Evolutionary conservation across 1,140 invertebrate species (phyloP).

Genomic region (Sinella curviseta): DNA sequence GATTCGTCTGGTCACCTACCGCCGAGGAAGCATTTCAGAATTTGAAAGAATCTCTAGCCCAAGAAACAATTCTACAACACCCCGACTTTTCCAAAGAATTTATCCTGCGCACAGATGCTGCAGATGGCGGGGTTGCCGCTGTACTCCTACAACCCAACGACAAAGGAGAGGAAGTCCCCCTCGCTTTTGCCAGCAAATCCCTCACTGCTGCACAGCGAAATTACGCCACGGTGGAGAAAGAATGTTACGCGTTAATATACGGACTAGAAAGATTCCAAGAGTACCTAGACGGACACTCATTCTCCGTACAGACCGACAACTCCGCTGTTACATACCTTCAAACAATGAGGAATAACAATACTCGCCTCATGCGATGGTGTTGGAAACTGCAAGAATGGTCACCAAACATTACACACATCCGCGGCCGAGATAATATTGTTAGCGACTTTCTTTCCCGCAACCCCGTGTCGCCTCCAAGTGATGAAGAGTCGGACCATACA

Average conservation of each 20-base stretch:
- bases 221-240: conserved; percentile 53
- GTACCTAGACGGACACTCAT: not conserved
- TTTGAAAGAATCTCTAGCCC: conserved; percentile 53
- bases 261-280: not conserved
- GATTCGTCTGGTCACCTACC: conserved; percentile 36
- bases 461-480: not conserved
- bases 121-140: not conserved
- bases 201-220: conserved; percentile 44
- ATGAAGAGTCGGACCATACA: conserved; percentile 1
- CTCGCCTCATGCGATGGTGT: not conserved
- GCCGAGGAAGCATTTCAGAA: conserved; percentile 52
- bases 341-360: not conserved
- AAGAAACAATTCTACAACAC: not conserved
- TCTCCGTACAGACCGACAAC: not conserved
- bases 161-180: not conserved
- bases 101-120: conserved; percentile 21
- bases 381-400: not conserved
- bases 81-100: conserved; percentile 27
- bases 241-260: not conserved
- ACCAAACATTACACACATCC: conserved; percentile 46
- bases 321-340: not conserved
- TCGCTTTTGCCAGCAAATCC: not conserved
- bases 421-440: conserved; percentile 36
- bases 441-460: conserved; percentile 44
- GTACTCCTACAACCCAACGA: not conserved